Percentiles rank a stretch among this genome's conserved stretches.
Conservation (phyloP, 2,888 invertebrate species). For the Melipona bicolor region DNA sequence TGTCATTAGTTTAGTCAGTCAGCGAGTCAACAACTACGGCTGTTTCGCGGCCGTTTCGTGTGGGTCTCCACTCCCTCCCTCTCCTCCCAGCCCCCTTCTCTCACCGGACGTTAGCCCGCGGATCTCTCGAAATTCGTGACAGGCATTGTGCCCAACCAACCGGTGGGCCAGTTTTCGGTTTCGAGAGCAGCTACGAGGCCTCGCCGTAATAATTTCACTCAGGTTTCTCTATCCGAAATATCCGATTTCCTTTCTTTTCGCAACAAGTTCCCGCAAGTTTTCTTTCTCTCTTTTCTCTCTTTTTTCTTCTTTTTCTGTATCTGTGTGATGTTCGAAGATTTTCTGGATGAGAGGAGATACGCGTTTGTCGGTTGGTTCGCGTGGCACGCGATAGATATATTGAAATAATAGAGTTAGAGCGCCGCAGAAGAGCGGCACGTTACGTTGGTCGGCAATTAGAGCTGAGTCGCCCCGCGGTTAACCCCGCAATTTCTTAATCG, state of each 20-base stretch:
- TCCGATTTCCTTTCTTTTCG: not conserved
- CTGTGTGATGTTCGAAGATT: too few species aligned
- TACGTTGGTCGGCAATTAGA: slow-evolving; percentile 70
- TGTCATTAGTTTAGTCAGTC: slow-evolving; percentile 83
- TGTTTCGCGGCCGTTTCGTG: slow-evolving; percentile 74
- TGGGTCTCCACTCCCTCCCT: slow-evolving; percentile 53
- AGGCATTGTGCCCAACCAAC: slow-evolving; percentile 24
- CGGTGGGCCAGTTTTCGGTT: slow-evolving; percentile 9
- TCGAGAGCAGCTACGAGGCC: not conserved
- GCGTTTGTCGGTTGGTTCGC: not conserved
- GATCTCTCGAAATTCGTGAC: slow-evolving; percentile 46
- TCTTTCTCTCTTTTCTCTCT: not conserved
- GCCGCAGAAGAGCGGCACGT: slow-evolving; percentile 51
- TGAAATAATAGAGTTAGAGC: slow-evolving; percentile 63
- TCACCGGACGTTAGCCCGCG: slow-evolving; percentile 1
- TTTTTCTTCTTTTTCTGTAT: not conserved
- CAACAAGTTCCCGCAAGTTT: too few species aligned
- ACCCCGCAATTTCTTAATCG: slow-evolving; percentile 70
- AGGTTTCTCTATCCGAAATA: not conserved
- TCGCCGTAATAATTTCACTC: not conserved
- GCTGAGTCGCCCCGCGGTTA: slow-evolving; percentile 63
- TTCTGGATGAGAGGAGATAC: too few species aligned
- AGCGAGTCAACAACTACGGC: slow-evolving; percentile 81
- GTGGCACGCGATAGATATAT: slow-evolving; percentile 36
- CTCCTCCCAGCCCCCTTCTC: slow-evolving; percentile 37